phyloP scores from a whole-genome alignment of 2,113 vertebrate species.

The Carassius gibelio region DNA sequence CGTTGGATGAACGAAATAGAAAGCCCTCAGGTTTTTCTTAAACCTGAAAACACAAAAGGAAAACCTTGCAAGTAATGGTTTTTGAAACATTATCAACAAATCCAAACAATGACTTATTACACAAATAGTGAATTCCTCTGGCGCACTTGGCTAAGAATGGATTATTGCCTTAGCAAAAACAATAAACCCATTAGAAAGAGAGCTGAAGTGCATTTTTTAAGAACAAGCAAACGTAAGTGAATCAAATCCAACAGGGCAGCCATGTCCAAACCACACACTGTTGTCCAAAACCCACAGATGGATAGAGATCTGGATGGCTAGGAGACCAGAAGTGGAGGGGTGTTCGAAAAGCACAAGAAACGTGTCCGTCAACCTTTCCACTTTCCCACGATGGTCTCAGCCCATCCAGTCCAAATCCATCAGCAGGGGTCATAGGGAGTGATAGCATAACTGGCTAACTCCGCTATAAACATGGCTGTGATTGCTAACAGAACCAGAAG shows the following conservation, averaged over 20 bases:
- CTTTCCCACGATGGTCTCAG: slow-evolving; percentile 38
- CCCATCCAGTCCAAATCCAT: background rate
- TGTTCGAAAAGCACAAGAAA: background rate
- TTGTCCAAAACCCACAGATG: slow-evolving; percentile 37
- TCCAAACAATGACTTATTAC: background rate
- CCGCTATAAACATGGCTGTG: no score
- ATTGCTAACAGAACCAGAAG: background rate
- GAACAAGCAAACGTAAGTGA: slow-evolving; percentile 17
- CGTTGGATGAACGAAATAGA: slow-evolving; percentile 96
- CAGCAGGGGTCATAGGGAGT: background rate
- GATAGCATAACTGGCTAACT: background rate
- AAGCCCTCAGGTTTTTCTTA: slow-evolving; percentile 93
- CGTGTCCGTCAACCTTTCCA: background rate
- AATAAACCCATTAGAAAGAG: background rate
- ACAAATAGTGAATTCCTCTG: slow-evolving; percentile 23
- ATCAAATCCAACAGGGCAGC: background rate
- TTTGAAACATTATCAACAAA: slow-evolving; percentile 20
- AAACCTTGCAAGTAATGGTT: background rate
- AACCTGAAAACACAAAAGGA: slow-evolving; percentile 78
- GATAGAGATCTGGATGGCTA: slow-evolving; percentile 26
- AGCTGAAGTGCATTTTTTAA: slow-evolving; percentile 17
- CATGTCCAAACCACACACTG: background rate
- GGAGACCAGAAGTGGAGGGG: slow-evolving; percentile 33
- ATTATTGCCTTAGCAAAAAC: background rate
- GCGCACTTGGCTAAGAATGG: background rate